Conservation (phyloP, 2,797 vertebrate genomes). For the Bradypodion pumilum region DNA sequence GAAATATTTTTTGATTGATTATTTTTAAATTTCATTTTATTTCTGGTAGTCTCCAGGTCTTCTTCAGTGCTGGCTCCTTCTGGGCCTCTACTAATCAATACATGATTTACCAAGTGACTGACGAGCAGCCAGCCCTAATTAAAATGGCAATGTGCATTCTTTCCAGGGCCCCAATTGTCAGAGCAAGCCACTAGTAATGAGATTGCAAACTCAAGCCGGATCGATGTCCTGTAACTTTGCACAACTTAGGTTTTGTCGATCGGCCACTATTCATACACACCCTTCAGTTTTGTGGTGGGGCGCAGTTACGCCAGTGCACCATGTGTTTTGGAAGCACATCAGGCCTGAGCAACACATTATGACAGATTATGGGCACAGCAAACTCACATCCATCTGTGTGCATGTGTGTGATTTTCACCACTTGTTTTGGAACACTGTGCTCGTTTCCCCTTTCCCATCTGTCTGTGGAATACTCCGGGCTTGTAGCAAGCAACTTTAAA, state of each 20-base stretch:
- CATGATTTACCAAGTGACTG: slow-evolving; percentile 76
- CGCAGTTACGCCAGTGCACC: neutral
- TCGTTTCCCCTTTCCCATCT: slow-evolving; percentile 5
- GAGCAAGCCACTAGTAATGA: slow-evolving; percentile 74
- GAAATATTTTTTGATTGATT: slow-evolving; percentile 80
- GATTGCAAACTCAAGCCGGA: slow-evolving; percentile 69
- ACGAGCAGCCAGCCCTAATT: slow-evolving; percentile 73
- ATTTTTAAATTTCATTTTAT: slow-evolving; percentile 31
- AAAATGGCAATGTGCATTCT: slow-evolving; percentile 72
- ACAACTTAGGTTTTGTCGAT: slow-evolving; percentile 61
- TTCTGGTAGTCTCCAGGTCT: slow-evolving; percentile 67
- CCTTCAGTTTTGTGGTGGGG: neutral
- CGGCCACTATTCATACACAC: slow-evolving; percentile 34
- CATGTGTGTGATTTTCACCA: neutral
- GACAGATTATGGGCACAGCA: neutral
- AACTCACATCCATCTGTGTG: neutral
- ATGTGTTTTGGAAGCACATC: neutral
- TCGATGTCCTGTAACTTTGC: slow-evolving; percentile 63
- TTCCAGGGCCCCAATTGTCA: slow-evolving; percentile 67
- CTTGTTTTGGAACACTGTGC: neutral
- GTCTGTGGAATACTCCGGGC: slow-evolving; percentile 62
- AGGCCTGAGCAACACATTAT: neutral
- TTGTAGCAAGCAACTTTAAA: slow-evolving; percentile 73
- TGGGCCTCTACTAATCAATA: slow-evolving; percentile 72
- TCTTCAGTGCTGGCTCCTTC: slow-evolving; percentile 70